Base-by-base conservation (phyloP, 1,140 invertebrate genomes). In the Euura saliciscinereae region DNA sequence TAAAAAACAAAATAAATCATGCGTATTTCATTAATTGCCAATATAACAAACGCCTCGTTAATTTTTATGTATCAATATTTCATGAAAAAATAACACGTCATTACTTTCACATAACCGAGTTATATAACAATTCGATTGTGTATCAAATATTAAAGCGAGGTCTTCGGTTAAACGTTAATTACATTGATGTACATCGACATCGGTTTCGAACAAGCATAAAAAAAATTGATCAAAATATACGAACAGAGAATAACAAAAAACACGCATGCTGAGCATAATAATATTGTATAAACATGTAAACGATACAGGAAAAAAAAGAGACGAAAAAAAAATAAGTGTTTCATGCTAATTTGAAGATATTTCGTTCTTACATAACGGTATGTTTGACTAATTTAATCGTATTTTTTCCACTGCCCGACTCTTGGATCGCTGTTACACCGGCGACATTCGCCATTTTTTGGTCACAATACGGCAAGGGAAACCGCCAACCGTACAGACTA, bases 401-500 rank as follows among this genome's bases (percentile, higher is more conserved):
- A 87, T 82, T 86, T 86, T 87, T 87, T 84, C 86, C 86, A 81
- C 83, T 87, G 86, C 84, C 83, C 83, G 86, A 86, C 69, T 87
- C 85, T 87, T 85, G 89, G 91, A 94, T 90, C 90, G 93, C 84
- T 91, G 93, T 89, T 89, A 91, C 87, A 88, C 90, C 89, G 90
- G 90, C 82, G 89, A 92, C 91, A 92, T 94, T 94, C 90, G 89
- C 90, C 88, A 90, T 88, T 87, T 87, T 87, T 89, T 88, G 89
- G 86, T 94, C 93, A 92, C 94, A 95, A 95, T 95, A 95, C 91
- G 94, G 94, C 91, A 95, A 93, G 90, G 94, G 94, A 91, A 95
- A 95, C 90, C 94, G 93, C 94, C 94, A 95, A 93, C 94, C 93
- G 91, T 95, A 95, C 91, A 95, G 92, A 94, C 94, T 95, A 93